Base-by-base conservation (phyloP, 2,888 invertebrate species). In the Elegia similella region DNA sequence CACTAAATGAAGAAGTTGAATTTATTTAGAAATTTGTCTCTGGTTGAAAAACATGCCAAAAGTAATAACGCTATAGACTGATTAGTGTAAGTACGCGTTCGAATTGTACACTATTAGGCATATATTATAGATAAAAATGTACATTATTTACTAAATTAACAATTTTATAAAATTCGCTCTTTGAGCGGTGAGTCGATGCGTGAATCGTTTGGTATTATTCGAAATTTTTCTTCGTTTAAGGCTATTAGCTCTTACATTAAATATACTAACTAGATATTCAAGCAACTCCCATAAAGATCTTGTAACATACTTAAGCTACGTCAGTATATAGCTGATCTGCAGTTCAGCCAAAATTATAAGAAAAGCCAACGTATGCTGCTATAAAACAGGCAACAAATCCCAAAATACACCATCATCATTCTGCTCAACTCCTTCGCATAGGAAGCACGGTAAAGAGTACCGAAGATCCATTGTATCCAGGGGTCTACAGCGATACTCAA, bases 41-140 rank as follows among this genome's bases (percentile, higher is more conserved):
- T 72, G 71, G 69, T 76, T 72, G 76, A 76, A 76, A 77, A 74
- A 73, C 73, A 83, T 86, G 86, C 85, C 87, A 88, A 90, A 89
- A 86, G 69, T 89, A 87, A 90, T 88, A 88, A 88, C 91, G 88
- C 89, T 90, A 90, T 91, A 91, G 91, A 91, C 91, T 91, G 91
- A 91, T 86, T 91, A 90, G 91, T 87, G 79, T 91, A 91, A 91
- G 91, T 23, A 80, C 83, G 86, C 88, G 82, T 86, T 87, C 82
- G 77, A 79, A 82, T 84, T 86, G 88, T 89, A 90, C 87, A 91
- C 90, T 91, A 86, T 90, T 91, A 90, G 90, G 90, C 91, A 76
- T 91, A 90, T 87, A 86, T 75, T 84, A 78, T 87, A 88, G 84
- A 84, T 82, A 85, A 86, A 87, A 87, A 78, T 80, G 82, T 82